These are phyloP conservation scores for Strix occidentalis DNA, from an alignment of 2,797 vertebrate genomes.

Conservation along the genomic window DNA sequence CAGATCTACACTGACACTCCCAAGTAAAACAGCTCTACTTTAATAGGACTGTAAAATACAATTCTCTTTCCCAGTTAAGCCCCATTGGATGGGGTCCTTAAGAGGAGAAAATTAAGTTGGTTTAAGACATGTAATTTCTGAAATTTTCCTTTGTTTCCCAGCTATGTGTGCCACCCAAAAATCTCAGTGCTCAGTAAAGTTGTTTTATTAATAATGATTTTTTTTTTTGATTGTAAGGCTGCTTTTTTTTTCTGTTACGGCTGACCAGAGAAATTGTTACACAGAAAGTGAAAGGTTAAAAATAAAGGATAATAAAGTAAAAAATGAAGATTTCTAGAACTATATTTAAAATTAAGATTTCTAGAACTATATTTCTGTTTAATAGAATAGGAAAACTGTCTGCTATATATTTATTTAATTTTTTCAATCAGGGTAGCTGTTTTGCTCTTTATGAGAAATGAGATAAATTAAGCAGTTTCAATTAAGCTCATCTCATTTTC, in stretches of 20 bases:
- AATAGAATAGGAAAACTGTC: not conserved
- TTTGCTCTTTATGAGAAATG: not conserved
- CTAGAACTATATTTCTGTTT: not conserved
- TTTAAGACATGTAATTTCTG: not conserved
- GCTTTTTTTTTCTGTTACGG: not conserved
- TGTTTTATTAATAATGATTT: not conserved
- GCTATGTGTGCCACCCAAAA: not conserved
- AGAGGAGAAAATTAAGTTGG: not conserved
- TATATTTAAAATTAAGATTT: not conserved
- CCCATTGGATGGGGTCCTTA: not conserved
- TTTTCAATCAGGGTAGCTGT: not conserved
- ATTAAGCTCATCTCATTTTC: slow-evolving; percentile 54
- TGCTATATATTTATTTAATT: not conserved
- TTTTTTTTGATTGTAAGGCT: not conserved
- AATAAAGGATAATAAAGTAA: not conserved
- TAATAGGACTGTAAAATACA: not conserved
- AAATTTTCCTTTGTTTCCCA: not conserved
- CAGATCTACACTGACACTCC: not conserved
- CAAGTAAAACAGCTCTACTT: not conserved
- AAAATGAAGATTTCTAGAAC: not conserved
- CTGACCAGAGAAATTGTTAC: not conserved
- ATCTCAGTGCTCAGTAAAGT: not conserved
- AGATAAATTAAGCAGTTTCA: slow-evolving; percentile 37
- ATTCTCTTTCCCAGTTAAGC: not conserved
- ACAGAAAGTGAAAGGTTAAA: not conserved